phyloP scores from a whole-genome alignment of 2,888 invertebrate species.

The Nasonovia ribisnigri region DNA sequence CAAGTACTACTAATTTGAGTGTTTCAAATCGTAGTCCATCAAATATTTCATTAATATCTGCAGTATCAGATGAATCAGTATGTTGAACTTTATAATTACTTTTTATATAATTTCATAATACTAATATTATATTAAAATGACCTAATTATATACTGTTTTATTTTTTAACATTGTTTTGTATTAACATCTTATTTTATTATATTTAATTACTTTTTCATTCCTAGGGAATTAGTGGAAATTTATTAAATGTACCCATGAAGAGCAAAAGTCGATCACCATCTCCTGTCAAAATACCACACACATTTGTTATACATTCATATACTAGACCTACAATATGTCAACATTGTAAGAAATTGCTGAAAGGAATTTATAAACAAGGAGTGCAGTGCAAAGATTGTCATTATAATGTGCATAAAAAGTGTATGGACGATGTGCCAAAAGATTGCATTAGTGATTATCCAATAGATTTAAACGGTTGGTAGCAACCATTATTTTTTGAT shows the following conservation, averaged over 20 bases:
- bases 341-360: constrained; percentile 93
- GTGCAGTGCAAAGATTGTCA: constrained; percentile 97
- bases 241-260: constrained; percentile 41
- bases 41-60: constrained; percentile 76
- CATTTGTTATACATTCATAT: constrained; percentile 96
- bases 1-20: constrained; percentile 72
- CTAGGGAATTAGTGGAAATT: constrained; percentile 52
- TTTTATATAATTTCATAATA: background rate
- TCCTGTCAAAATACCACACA: constrained; percentile 87
- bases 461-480: constrained; percentile 50
- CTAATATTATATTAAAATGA: no score
- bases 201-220: background rate
- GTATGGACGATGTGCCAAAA: constrained; percentile 88
- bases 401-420: constrained; percentile 96
- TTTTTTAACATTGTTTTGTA: background rate
- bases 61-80: constrained; percentile 72
- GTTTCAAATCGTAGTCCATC: constrained; percentile 77
- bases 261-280: constrained; percentile 55
- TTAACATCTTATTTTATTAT: background rate
- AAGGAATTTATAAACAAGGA: constrained; percentile 96
- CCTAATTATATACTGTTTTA: background rate
- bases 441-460: constrained; percentile 85
- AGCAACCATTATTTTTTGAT: background rate
- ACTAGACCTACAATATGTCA: constrained; percentile 97
- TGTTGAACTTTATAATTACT: background rate